These are phyloP conservation scores for Conus betulinus DNA, from an alignment of 1,140 invertebrate genomes.

Conservation along the genomic window DNA sequence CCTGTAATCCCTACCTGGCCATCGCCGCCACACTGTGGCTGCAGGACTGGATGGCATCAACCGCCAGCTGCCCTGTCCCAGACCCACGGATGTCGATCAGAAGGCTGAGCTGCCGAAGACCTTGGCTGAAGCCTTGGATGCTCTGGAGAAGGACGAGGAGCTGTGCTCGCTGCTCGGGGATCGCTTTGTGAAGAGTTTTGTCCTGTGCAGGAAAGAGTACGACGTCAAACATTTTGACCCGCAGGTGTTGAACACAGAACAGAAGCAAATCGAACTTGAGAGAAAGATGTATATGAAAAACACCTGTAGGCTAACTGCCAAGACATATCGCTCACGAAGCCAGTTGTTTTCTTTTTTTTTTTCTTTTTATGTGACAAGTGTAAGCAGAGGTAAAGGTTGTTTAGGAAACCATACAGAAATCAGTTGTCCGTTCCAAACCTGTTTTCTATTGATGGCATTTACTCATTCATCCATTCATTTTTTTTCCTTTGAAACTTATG, in stretches of 20 bases:
- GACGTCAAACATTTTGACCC: neutral
- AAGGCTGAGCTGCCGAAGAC: neutral
- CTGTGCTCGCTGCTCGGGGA: slow-evolving; percentile 18
- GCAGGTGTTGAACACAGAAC: neutral
- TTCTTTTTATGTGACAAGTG: no score
- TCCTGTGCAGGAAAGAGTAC: neutral
- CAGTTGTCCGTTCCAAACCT: no score
- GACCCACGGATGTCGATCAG: neutral
- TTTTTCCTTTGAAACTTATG: no score
- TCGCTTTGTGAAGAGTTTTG: slow-evolving; percentile 17
- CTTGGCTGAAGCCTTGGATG: slow-evolving; percentile 24
- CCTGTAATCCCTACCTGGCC: slow-evolving; percentile 36
- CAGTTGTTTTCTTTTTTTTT: no score
- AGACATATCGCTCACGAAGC: no score
- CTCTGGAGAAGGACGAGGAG: slow-evolving; percentile 27
- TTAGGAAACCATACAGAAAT: no score
- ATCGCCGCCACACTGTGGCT: slow-evolving; percentile 37
- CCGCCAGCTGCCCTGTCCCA: slow-evolving; percentile 18
- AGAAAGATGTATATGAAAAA: slow-evolving; percentile 21
- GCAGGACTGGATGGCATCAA: slow-evolving; percentile 31
- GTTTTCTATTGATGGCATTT: no score
- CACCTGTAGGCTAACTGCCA: no score
- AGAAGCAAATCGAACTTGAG: slow-evolving; percentile 9
- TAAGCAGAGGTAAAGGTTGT: no score
- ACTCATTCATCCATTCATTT: no score